phyloP scores from a whole-genome alignment of 2,113 vertebrate genomes.

The Python bivittatus region DNA sequence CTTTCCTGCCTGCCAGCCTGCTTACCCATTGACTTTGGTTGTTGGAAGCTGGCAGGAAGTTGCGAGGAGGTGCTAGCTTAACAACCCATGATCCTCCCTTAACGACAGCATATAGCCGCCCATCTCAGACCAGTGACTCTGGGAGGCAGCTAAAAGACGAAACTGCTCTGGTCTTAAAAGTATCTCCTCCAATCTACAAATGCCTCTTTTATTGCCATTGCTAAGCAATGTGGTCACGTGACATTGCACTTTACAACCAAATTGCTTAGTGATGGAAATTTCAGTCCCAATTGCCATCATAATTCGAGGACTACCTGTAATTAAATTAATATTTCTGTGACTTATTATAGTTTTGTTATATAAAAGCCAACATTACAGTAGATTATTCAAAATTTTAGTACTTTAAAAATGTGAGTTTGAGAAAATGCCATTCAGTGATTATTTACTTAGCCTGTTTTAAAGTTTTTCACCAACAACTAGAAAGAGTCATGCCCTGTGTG shows the following conservation, averaged over 20 bases:
- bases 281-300: neutral
- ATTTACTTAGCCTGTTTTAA: neutral
- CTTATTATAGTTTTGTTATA: neutral
- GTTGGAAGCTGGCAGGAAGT: neutral
- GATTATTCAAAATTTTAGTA: conserved; percentile 9
- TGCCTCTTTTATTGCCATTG: too few species aligned
- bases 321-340: neutral
- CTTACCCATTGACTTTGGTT: neutral
- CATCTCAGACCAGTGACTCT: too few species aligned
- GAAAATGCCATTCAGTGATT: neutral
- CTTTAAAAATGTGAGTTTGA: conserved; percentile 6
- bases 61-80: neutral
- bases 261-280: neutral
- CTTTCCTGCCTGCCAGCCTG: neutral
- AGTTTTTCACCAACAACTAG: neutral
- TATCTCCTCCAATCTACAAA: too few species aligned
- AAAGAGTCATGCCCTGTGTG: neutral
- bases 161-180: too few species aligned
- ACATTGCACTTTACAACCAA: neutral
- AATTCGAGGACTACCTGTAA: neutral
- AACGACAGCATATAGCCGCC: too few species aligned
- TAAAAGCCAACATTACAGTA: neutral
- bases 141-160: too few species aligned
- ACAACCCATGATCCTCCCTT: neutral
- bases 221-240: neutral